Evolutionary conservation across 2,797 vertebrate species (phyloP), one percentile per base, ranked within the genome.

Genomic region (Tenualosa thibaudeaui): DNA sequence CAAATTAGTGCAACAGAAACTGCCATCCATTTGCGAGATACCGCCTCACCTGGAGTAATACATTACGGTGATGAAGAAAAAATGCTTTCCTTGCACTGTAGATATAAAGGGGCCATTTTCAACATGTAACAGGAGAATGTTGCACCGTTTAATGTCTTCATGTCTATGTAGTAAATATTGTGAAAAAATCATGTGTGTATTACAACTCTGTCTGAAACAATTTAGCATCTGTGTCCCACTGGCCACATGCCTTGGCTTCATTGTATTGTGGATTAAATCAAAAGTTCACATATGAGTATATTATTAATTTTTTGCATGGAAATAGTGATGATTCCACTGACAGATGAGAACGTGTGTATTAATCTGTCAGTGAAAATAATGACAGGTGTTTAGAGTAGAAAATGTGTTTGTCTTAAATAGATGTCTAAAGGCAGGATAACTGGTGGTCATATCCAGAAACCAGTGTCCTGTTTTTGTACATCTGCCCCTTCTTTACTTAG

Each of bases 1-100:
- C 96, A 97, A 97, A 98, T 98, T 97, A 98, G 96, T 95, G 96
- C 94, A 96, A 96, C 95, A 37, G 93, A 95, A 97, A 96, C 96
- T 96, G 96, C 96, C 95, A 96, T 96, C 97, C 96, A 97, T 96
- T 97, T 94, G 96, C 93, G 96, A 96, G 94, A 94, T 90, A 93
- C 95, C 91, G 95, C 93, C 95, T 98, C 95, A 97, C 96, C 95
- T 97, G 96, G 94, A 95, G 95, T 95, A 95, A 95, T 95, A 94
- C 96, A 97, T 97, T 96, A 95, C 91, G 68, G 54, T 88, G 90
- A 92, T 89, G 85, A 9, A 56, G 19, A 94, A 95, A 95, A 96
- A 96, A 95, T 93, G 93, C 94, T 96, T 95, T 92, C 92, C 92
- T 92, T 86, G 83, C 84, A 81, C 90, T 84, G 87, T 43, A 87